Evolutionary conservation across 2,797 vertebrate genomes (phyloP), one percentile per base, ranked within the genome.

Genomic region (Gadopsis bispinosus): DNA sequence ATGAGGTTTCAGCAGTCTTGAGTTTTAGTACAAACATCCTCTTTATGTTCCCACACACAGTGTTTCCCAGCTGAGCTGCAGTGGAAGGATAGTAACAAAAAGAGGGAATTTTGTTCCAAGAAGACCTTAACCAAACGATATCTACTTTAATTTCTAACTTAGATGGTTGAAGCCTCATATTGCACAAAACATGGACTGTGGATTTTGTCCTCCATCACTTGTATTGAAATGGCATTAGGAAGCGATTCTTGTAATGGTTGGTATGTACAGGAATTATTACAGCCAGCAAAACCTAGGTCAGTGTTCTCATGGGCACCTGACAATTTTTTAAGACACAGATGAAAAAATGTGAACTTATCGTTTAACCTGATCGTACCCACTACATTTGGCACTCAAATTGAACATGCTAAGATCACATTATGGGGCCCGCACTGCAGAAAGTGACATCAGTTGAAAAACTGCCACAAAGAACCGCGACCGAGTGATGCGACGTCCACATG

Each of bases 371-470:
- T 61, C 10, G 45, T 17, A 74, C 17, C 69, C 68, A 84, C 60
- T 76, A 76, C 77, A 80, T 82, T 29, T 33, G 33, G 41, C 62
- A 11, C 43, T 56, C n/a, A 53, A 31, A 54, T 26, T 3, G 12
- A 80, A 78, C 60, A 73, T 41, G 69, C 54, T 75, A 69, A 13
- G 43, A 79, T 83, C 69, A 55, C 78, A 82, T 71, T 20, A 67
- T 33, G 62, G 16, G 26, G 71, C 61, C 71, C 47, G 13, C 7
- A 63, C 73, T 69, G 66, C 63, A 79, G 65, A 74, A 73, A 72
- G 53, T 54, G 56, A 83, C 79, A 69, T 86, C 72, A 81, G 75
- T 35, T 77, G 39, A 70, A 72, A 75, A 73, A 69, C 54, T 62
- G 59, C 80, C 72, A 68, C 73, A 85, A 59, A 80, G 66, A 81